These are phyloP conservation scores for Phaedon cochleariae DNA, from an alignment of 2,888 invertebrate species.

Conservation along the genomic window DNA sequence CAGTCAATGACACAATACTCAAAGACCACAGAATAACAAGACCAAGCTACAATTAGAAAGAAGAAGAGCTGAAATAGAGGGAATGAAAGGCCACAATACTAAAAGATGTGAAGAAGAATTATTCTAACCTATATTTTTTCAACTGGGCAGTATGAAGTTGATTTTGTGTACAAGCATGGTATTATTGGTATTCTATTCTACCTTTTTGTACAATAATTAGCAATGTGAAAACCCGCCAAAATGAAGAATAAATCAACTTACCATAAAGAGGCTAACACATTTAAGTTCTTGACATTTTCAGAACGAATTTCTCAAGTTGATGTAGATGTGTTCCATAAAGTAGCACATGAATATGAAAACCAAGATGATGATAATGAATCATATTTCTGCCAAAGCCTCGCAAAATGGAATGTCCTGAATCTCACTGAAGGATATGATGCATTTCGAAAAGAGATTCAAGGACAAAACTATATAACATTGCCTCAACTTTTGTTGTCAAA, in stretches of 20 bases:
- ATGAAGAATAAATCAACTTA: slow-evolving; percentile 79
- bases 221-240: neutral
- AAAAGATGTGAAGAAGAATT: no score
- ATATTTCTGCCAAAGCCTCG: slow-evolving; percentile 81
- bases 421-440: slow-evolving; percentile 82
- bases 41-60: no score
- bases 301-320: slow-evolving; percentile 88
- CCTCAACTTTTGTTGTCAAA: slow-evolving; percentile 85
- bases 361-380: slow-evolving; percentile 77
- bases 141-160: no score
- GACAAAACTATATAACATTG: slow-evolving; percentile 74
- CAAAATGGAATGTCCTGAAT: slow-evolving; percentile 91
- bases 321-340: slow-evolving; percentile 86
- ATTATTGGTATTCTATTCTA: no score
- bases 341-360: slow-evolving; percentile 77
- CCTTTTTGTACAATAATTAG: neutral
- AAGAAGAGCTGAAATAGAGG: no score
- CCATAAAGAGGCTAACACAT: slow-evolving; percentile 80
- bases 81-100: no score
- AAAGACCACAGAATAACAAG: no score
- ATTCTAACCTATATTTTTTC: no score
- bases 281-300: slow-evolving; percentile 88
- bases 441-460: slow-evolving; percentile 78
- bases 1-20: no score
- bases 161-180: no score